phyloP scores from a whole-genome alignment of 2,797 vertebrate species.

The Urophycis tenuis region DNA sequence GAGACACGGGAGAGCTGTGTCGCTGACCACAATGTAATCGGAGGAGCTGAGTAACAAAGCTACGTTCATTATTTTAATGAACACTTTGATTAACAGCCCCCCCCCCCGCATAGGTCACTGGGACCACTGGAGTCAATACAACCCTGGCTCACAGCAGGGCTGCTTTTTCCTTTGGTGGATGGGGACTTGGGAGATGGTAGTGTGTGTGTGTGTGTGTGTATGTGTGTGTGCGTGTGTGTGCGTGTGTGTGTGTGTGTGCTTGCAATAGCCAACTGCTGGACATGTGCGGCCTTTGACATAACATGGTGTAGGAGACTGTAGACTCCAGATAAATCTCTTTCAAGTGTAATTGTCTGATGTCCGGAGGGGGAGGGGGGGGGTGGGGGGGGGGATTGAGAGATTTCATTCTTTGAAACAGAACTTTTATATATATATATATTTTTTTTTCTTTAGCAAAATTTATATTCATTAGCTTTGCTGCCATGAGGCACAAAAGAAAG shows the following conservation, averaged over 20 bases:
- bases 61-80: neutral
- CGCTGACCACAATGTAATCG: neutral
- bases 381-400: neutral
- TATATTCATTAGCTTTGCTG: constrained; percentile 37
- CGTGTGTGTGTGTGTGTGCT: neutral
- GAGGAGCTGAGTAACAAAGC: neutral
- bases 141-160: neutral
- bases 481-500: constrained; percentile 31
- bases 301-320: neutral
- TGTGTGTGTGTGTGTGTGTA: constrained; percentile 3
- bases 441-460: constrained; percentile 28
- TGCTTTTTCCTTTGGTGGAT: neutral
- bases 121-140: neutral
- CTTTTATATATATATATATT: neutral
- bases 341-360: constrained; percentile 26
- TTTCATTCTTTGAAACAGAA: constrained; percentile 3
- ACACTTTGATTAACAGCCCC: neutral
- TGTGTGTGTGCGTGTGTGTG: neutral
- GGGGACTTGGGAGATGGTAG: neutral
- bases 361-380: neutral
- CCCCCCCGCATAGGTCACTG: neutral
- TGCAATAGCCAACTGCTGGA: neutral
- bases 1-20: no score
- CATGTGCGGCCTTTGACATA: neutral
- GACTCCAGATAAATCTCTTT: constrained; percentile 14